phyloP scores from a whole-genome alignment of 1,140 invertebrate species.

The Diuraphis noxia region DNA sequence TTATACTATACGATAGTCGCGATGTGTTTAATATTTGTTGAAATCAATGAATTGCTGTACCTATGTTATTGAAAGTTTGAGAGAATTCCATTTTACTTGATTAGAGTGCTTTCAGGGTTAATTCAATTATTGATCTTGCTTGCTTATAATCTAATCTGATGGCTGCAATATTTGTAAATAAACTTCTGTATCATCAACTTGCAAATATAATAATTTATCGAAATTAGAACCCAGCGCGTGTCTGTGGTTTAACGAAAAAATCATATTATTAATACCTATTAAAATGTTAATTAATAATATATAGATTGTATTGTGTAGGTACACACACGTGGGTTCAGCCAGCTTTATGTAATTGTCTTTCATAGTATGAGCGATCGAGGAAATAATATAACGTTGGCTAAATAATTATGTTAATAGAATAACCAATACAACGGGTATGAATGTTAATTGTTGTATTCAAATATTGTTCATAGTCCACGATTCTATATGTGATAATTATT shows the following conservation, averaged over 20 bases:
- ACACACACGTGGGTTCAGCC: too few species aligned
- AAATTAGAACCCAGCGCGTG: neutral
- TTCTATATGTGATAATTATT: too few species aligned
- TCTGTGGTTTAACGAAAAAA: neutral
- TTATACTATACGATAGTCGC: neutral
- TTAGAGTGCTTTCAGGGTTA: neutral
- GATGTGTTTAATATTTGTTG: neutral
- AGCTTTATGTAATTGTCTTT: too few species aligned
- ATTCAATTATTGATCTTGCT: neutral
- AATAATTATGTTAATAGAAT: too few species aligned
- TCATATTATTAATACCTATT: neutral
- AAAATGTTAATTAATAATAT: too few species aligned
- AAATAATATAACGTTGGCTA: too few species aligned
- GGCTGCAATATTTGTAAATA: neutral
- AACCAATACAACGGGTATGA: too few species aligned
- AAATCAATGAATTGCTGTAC: neutral
- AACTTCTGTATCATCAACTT: neutral
- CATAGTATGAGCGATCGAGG: too few species aligned
- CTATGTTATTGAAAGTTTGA: neutral
- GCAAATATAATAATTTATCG: neutral
- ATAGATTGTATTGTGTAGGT: too few species aligned
- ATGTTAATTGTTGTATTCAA: neutral
- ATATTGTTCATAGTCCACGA: neutral
- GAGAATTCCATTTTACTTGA: neutral
- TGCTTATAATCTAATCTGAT: neutral